phyloP scores from a whole-genome alignment of 1,140 invertebrate species.

The Limonius californicus region DNA sequence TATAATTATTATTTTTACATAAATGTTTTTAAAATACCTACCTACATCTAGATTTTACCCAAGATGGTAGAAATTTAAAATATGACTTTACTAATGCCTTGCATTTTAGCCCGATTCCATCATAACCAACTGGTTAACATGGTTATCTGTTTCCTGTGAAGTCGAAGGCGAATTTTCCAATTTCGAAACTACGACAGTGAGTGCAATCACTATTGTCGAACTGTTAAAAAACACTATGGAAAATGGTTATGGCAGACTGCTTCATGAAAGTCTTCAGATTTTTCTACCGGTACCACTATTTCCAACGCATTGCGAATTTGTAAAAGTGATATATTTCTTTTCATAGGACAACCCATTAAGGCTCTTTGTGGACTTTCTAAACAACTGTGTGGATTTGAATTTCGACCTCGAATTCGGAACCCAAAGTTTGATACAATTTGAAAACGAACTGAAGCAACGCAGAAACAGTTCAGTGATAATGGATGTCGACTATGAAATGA shows the following conservation, averaged over 20 bases:
- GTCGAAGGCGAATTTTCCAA: constrained; percentile 44
- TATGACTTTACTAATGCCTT: background rate
- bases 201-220: constrained; percentile 47
- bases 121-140: constrained; percentile 59
- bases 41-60: no score
- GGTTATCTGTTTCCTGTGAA: constrained; percentile 53
- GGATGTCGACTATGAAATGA: constrained; percentile 40
- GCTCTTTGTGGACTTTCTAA: constrained; percentile 51
- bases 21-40: no score
- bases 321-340: no score
- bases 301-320: no score
- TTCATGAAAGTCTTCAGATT: constrained; percentile 57
- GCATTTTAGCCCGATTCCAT: constrained; percentile 61
- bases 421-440: constrained; percentile 36
- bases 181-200: constrained; percentile 43
- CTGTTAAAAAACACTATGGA: constrained; percentile 53
- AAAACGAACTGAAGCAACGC: constrained; percentile 27
- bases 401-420: constrained; percentile 37
- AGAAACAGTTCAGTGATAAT: constrained; percentile 35
- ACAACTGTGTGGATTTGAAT: constrained; percentile 41
- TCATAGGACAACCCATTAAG: constrained; percentile 58
- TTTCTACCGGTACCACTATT: constrained; percentile 68
- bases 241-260: constrained; percentile 51
- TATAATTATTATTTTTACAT: no score
- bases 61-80: background rate